Evolutionary conservation across 2,888 invertebrate genomes (phyloP).

Genomic region (Ceraclea dissimilis): DNA sequence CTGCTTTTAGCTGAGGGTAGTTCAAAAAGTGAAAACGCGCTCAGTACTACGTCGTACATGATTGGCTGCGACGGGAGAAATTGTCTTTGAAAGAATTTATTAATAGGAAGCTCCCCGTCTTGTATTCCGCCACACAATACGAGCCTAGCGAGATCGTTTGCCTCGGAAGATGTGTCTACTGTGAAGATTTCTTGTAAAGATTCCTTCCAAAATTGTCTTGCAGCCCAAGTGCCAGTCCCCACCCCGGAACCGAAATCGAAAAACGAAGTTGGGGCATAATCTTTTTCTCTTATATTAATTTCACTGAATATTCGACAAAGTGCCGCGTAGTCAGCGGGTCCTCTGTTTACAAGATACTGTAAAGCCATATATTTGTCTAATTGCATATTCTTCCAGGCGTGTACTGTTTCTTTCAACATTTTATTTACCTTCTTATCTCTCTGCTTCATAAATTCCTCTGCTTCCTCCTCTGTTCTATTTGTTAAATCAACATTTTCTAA

Average conservation of each 20-base stretch:
- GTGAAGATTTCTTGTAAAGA: constrained; percentile 74
- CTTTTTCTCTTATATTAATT: constrained; percentile 53
- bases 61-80: constrained; percentile 63
- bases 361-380: constrained; percentile 59
- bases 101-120: constrained; percentile 50
- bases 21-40: constrained; percentile 76
- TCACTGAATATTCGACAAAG: constrained; percentile 65
- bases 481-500: constrained; percentile 29
- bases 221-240: constrained; percentile 82
- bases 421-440: constrained; percentile 48
- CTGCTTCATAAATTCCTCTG: constrained; percentile 37
- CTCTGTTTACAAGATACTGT: constrained; percentile 64
- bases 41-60: constrained; percentile 72
- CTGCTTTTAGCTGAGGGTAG: constrained; percentile 59
- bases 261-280: constrained; percentile 67
- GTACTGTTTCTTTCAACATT: constrained; percentile 52
- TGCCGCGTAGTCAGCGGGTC: constrained; percentile 69
- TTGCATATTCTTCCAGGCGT: constrained; percentile 66
- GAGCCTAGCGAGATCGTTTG: constrained; percentile 74
- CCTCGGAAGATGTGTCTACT: constrained; percentile 72
- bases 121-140: constrained; percentile 61
- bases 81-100: constrained; percentile 67
- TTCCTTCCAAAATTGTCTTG: constrained; percentile 62
- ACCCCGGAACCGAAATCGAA: constrained; percentile 92
- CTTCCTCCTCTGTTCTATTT: constrained; percentile 32